A percentile compares a stretch with the other conserved stretches of the same genome.
phyloP scores from a whole-genome alignment of 1,140 invertebrate genomes.

The Cardiocondyla obscurior region DNA sequence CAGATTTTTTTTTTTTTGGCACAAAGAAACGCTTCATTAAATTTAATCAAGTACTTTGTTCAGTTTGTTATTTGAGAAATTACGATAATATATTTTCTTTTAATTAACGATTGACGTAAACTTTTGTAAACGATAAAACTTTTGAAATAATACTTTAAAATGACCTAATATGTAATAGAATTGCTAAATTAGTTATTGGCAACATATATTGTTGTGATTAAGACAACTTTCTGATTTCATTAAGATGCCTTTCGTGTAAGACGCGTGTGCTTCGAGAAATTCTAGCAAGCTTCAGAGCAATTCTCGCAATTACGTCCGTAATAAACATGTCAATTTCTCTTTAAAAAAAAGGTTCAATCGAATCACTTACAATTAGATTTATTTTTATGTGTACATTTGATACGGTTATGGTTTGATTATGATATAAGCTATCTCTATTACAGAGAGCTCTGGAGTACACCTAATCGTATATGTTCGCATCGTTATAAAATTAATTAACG shows the following conservation, averaged over 20 bases:
- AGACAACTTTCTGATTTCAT: background rate
- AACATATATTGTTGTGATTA: conserved; percentile 3
- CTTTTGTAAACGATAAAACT: background rate
- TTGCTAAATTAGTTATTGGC: background rate
- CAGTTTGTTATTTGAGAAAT: background rate
- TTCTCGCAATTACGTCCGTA: background rate
- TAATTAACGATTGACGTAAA: background rate
- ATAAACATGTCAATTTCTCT: conserved; percentile 15
- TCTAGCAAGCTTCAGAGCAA: background rate
- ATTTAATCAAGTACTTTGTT: background rate
- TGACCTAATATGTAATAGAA: background rate
- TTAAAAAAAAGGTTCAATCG: background rate
- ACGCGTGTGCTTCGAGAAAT: background rate
- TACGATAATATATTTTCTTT: background rate
- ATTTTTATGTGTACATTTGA: background rate
- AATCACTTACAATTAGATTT: background rate
- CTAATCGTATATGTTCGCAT: conserved; percentile 12
- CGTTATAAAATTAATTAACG: background rate
- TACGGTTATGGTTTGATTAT: background rate
- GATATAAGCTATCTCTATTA: conserved; percentile 19
- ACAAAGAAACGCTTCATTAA: background rate
- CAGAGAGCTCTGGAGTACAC: background rate
- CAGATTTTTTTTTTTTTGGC: background rate
- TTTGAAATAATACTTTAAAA: background rate
- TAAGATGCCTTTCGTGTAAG: background rate